These are phyloP conservation scores for Apus apus DNA, from an alignment of 2,113 vertebrate species.

Conservation along the genomic window DNA sequence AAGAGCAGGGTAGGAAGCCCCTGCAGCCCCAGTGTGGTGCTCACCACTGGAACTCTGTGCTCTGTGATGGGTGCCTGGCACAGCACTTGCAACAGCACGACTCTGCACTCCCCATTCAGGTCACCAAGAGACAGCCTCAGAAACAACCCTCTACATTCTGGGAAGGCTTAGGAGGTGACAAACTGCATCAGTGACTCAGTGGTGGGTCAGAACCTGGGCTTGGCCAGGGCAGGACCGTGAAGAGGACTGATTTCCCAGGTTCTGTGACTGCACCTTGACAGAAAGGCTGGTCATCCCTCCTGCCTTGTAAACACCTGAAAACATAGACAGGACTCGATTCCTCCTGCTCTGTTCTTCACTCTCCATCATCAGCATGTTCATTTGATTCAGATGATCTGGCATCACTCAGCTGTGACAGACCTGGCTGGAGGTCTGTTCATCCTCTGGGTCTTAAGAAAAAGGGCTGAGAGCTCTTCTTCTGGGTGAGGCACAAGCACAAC, in stretches of 20 bases:
- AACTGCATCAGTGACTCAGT: conserved; percentile 1
- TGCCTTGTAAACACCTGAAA: neutral
- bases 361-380: accelerated
- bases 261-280: accelerated
- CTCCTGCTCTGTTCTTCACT: neutral
- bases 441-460: neutral
- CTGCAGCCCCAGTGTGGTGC: accelerated
- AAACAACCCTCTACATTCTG: neutral
- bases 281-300: neutral
- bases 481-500: neutral
- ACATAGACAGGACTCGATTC: neutral
- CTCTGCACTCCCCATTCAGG: neutral
- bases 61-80: neutral
- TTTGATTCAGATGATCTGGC: neutral
- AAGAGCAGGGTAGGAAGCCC: neutral
- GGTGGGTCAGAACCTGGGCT: neutral
- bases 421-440: neutral
- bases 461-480: neutral
- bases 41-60: accelerated
- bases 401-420: neutral
- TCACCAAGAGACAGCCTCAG: neutral
- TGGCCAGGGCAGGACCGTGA: conserved; percentile 39
- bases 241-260: neutral
- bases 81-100: neutral
- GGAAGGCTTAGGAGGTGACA: neutral